Conservation (phyloP, 2,113 vertebrate species). For the Athene cunicularia region DNA sequence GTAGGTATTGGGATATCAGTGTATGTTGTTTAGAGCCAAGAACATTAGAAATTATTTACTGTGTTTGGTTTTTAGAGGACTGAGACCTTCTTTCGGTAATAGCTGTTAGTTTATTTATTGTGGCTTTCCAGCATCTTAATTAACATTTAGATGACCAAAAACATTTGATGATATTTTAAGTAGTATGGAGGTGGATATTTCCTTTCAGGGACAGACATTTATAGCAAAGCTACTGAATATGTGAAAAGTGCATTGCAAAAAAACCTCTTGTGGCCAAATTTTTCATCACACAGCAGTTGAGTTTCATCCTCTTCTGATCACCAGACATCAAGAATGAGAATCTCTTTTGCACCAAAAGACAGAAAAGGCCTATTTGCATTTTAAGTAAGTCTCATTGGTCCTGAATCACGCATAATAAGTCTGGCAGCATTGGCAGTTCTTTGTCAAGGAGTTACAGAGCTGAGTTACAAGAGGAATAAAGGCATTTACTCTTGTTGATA, state of each 20-base stretch:
- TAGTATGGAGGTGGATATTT: not conserved
- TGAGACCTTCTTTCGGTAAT: not conserved
- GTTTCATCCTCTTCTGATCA: not conserved
- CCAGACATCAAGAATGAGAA: not conserved
- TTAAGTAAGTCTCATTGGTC: not conserved
- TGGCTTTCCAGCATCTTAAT: not conserved
- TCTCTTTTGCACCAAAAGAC: not conserved
- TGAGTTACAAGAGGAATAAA: not conserved
- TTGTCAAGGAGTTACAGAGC: not conserved
- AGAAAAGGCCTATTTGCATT: not conserved
- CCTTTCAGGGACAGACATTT: conserved; percentile 23
- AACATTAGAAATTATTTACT: rapidly evolving
- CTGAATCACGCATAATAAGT: not conserved
- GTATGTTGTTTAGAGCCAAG: not conserved
- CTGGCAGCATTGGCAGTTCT: not conserved
- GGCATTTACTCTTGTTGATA: not conserved
- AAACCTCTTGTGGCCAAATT: not conserved
- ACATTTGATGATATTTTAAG: conserved; percentile 34
- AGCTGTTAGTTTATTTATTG: conserved; percentile 46
- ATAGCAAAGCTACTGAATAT: conserved; percentile 46
- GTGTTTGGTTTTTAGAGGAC: not conserved
- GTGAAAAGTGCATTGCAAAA: not conserved
- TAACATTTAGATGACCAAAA: conserved; percentile 43
- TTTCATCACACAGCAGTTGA: not conserved
- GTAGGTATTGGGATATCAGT: not conserved